A percentile compares a stretch with the other conserved stretches of the same genome.
Evolutionary conservation across 1,140 invertebrate genomes (phyloP).

Genomic region (Sarcophaga bullata): DNA sequence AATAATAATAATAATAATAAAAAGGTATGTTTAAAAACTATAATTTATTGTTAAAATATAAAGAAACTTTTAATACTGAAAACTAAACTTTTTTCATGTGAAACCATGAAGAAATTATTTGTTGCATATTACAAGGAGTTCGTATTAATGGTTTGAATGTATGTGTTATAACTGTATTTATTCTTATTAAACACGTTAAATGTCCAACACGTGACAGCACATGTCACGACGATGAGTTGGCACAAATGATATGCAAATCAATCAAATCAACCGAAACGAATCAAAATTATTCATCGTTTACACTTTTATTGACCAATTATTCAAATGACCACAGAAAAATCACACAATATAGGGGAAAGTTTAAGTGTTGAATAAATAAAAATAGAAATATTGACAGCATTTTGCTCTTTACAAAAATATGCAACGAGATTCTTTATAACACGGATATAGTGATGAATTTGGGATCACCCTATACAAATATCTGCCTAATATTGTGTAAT

Average conservation of each 20-base stretch:
- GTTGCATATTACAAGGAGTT: slow-evolving; percentile 14
- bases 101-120: not conserved
- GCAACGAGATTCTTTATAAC: too few species aligned
- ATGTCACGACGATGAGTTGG: slow-evolving; percentile 42
- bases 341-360: not conserved
- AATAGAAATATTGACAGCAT: not conserved
- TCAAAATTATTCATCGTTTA: slow-evolving; percentile 28
- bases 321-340: slow-evolving; percentile 47
- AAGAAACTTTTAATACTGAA: not conserved
- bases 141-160: not conserved
- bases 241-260: slow-evolving; percentile 63
- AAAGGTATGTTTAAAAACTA: not conserved
- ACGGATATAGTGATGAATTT: too few species aligned
- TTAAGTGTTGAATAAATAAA: slow-evolving; percentile 10
- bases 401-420: not conserved
- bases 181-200: not conserved
- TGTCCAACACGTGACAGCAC: slow-evolving; percentile 31
- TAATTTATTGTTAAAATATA: not conserved
- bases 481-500: too few species aligned
- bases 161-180: not conserved
- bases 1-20: too few species aligned
- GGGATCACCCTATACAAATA: too few species aligned
- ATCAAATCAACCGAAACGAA: slow-evolving; percentile 44
- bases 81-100: slow-evolving; percentile 16
- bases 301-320: slow-evolving; percentile 37